Conservation (phyloP, 2,113 vertebrate genomes). For the Pampusana beccarii region DNA sequence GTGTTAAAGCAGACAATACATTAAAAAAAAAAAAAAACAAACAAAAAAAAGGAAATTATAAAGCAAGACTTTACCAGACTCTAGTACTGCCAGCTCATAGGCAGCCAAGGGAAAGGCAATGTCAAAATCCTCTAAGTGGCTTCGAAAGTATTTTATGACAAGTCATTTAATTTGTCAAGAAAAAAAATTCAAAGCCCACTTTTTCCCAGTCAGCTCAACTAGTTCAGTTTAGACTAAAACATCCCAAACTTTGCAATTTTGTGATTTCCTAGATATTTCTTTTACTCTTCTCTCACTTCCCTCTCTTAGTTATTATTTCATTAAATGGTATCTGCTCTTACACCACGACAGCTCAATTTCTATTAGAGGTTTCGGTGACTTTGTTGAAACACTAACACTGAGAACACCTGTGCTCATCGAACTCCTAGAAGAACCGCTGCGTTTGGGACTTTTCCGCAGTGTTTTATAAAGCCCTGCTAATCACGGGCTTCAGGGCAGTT, state of each 20-base stretch:
- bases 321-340: background rate
- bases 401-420: rapidly evolving
- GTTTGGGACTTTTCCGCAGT: rapidly evolving
- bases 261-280: background rate
- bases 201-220: background rate
- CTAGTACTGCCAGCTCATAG: background rate
- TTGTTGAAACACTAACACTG: background rate
- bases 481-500: background rate
- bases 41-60: no score
- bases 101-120: background rate
- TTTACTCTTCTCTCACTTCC: background rate
- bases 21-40: background rate
- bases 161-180: background rate
- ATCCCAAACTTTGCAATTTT: background rate
- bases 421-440: background rate
- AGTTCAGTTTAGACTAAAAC: background rate
- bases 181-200: background rate
- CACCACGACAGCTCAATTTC: background rate
- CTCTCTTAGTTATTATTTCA: background rate
- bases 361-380: background rate
- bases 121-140: background rate
- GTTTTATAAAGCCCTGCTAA: background rate
- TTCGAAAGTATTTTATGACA: background rate
- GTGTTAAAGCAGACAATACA: background rate
- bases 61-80: background rate